Base-by-base conservation (phyloP, 2,797 vertebrate species). In the Bradypus variegatus region DNA sequence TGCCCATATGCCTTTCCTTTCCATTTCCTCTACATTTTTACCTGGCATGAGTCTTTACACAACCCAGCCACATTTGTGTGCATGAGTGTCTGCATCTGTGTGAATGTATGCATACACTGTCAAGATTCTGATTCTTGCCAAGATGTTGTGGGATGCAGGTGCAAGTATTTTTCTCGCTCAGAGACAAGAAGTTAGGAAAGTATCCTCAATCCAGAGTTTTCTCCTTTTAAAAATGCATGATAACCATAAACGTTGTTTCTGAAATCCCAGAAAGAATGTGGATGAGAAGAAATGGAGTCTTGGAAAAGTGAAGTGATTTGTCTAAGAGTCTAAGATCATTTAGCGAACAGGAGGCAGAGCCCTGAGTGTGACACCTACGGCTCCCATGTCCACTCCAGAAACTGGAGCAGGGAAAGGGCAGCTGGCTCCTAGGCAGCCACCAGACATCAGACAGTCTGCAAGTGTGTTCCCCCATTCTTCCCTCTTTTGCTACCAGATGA, bases 251-350 rank as follows among this genome's bases (percentile, higher is more conserved):
- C 8, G 86, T 23, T 38, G 16, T 82, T 78, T 88, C 53, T 36
- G 89, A 91, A 86, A 76, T 80, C 33, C 27, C 69, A 25, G 38
- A 79, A 91, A 86, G 55, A 62, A 84, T 8, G n/a, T 41, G 6
- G 19, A 64, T 55, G 73, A 79, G 83, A 76, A 84, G 89, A 72
- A 79, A 48, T 5, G 89, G 75, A 64, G 75, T 70, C 48, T 82
- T 33, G 33, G 33, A 19, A 88, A 70, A 86, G 73, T 41, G 60
- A 78, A 86, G 73, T n/a, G 31, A 65, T 33, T 77, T 93, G 7
- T 58, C 58, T 72, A 60, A 90, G 58, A 27, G 7, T 58, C 58
- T 72, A 65, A 90, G 58, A 27, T 65, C 16, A 78, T 60, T 33
- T 33, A 93, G 29, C 2, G 58, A 55, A 27, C 33, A 90, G 41